phyloP scores from a whole-genome alignment of 2,888 invertebrate genomes.

The Pediacus dermestoides region DNA sequence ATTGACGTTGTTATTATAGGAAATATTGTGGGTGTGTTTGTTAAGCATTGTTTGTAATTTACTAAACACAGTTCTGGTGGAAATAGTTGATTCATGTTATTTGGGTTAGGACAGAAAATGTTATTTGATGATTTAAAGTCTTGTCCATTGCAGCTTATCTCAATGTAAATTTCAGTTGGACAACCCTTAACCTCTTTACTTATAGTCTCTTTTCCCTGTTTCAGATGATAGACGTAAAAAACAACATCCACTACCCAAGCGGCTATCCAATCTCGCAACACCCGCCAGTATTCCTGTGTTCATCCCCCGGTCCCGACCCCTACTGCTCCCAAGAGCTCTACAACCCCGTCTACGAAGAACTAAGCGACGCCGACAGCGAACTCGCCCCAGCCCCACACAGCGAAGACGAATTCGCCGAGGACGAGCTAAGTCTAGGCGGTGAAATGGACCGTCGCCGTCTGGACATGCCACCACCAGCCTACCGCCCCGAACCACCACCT shows the following conservation, averaged over 20 bases:
- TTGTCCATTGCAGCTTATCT: too few relatives aligned
- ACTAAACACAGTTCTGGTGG: too few relatives aligned
- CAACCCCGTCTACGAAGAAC: conserved; percentile 81
- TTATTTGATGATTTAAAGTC: too few relatives aligned
- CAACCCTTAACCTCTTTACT: background rate
- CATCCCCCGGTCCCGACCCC: conserved; percentile 65
- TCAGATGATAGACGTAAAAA: conserved; percentile 71
- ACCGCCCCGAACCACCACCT: conserved; percentile 43
- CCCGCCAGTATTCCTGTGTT: conserved; percentile 68
- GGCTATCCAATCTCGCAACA: conserved; percentile 60
- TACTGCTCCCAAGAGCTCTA: conserved; percentile 61
- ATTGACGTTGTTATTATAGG: background rate
- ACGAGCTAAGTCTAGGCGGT: conserved; percentile 65
- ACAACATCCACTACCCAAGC: conserved; percentile 57
- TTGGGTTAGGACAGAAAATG: too few relatives aligned
- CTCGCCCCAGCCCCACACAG: conserved; percentile 61
- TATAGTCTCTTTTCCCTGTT: conserved; percentile 35
- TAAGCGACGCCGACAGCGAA: conserved; percentile 64
- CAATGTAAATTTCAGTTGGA: background rate
- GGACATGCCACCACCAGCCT: conserved; percentile 47
- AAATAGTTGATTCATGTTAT: too few relatives aligned
- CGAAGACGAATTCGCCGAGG: conserved; percentile 83
- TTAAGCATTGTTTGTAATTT: too few relatives aligned
- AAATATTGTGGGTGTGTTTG: too few relatives aligned
- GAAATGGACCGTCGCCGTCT: conserved; percentile 42